Evolutionary conservation across 2,888 invertebrate genomes (phyloP).

Genomic region (Melangyna quadrimaculata): DNA sequence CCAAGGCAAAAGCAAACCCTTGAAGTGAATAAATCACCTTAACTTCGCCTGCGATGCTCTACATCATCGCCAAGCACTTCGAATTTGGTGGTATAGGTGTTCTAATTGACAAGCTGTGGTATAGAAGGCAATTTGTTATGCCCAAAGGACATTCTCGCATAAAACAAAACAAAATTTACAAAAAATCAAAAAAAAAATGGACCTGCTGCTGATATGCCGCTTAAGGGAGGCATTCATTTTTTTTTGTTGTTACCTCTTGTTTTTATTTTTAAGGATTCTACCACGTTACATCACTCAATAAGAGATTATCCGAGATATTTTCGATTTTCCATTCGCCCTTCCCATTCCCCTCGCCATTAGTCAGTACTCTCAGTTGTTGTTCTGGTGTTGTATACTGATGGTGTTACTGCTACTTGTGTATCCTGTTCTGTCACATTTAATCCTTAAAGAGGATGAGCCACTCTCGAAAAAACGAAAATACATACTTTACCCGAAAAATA

Average conservation of each 20-base stretch:
- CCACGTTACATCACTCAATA: slow-evolving; percentile 66
- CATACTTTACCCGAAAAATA: background rate
- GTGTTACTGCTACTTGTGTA: background rate
- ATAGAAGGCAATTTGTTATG: slow-evolving; percentile 42
- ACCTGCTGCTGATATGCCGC: slow-evolving; percentile 45
- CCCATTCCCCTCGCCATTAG: too few species aligned
- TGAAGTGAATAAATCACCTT: slow-evolving; percentile 62
- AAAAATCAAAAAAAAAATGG: slow-evolving; percentile 24
- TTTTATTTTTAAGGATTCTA: slow-evolving; percentile 51
- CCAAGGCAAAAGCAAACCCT: slow-evolving; percentile 23
- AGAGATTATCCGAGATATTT: slow-evolving; percentile 67
- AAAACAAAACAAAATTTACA: slow-evolving; percentile 51
- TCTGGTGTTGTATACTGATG: background rate
- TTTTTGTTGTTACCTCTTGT: background rate
- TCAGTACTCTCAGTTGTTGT: background rate
- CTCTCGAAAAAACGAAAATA: background rate
- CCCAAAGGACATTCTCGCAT: slow-evolving; percentile 62
- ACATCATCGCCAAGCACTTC: background rate
- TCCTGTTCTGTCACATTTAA: slow-evolving; percentile 50
- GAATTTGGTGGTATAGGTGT: slow-evolving; percentile 34
- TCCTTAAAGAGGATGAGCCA: slow-evolving; percentile 52
- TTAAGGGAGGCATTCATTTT: slow-evolving; percentile 36
- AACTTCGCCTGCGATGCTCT: background rate
- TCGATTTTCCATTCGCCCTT: slow-evolving; percentile 37
- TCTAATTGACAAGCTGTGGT: slow-evolving; percentile 60